Percentiles rank a stretch among this genome's conserved stretches.
These are phyloP conservation scores for Aepyceros melampus DNA, from an alignment of 2,113 vertebrate species.

Conservation along the genomic window DNA sequence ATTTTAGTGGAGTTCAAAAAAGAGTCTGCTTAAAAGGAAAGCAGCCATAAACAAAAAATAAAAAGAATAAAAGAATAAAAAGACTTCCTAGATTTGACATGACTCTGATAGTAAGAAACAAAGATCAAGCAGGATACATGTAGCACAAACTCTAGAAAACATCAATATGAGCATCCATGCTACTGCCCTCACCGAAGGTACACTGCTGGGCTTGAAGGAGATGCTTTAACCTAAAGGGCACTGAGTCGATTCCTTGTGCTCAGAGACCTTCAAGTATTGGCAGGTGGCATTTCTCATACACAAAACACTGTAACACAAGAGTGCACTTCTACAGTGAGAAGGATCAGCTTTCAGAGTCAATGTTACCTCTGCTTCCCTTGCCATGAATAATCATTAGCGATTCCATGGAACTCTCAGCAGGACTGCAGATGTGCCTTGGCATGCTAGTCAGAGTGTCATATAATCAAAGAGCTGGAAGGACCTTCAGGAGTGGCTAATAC, in stretches of 20 bases:
- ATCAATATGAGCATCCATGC: neutral
- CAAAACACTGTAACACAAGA: conserved; percentile 53
- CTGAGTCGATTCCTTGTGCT: neutral
- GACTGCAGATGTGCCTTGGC: conserved; percentile 30
- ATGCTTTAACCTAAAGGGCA: conserved; percentile 31
- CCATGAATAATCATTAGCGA: conserved; percentile 62
- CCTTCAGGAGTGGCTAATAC: neutral
- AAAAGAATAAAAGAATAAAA: neutral
- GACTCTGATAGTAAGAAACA: neutral
- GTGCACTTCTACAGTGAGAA: conserved; percentile 22
- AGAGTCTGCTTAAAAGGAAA: conserved; percentile 5
- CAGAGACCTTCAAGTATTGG: conserved; percentile 42
- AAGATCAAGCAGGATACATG: neutral
- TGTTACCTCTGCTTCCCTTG: conserved; percentile 27
- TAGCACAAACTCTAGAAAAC: neutral
- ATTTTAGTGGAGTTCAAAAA: neutral
- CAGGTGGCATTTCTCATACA: conserved; percentile 61
- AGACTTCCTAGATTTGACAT: neutral
- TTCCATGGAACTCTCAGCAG: neutral
- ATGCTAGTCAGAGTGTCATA: conserved; percentile 15
- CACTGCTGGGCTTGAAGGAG: neutral
- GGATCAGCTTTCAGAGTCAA: conserved; percentile 38
- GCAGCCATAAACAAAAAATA: neutral
- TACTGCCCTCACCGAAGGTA: neutral
- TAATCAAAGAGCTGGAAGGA: conserved; percentile 44